A percentile compares a stretch with the other conserved stretches of the same genome.
These are phyloP conservation scores for Coelopa pilipes DNA, from an alignment of 2,888 invertebrate genomes.

Conservation along the genomic window DNA sequence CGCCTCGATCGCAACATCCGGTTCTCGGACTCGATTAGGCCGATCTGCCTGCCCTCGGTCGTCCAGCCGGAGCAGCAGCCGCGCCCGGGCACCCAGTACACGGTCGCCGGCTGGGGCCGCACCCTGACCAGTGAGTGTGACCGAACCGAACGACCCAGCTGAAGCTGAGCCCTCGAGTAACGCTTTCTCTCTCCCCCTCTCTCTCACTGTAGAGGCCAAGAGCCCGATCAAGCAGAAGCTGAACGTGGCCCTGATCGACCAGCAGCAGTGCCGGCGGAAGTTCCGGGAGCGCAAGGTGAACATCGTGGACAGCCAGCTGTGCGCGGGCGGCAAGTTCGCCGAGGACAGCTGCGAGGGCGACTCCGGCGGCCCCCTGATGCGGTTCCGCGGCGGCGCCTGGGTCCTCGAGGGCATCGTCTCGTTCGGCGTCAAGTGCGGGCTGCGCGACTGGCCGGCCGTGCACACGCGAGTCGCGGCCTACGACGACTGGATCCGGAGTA, in stretches of 20 bases:
- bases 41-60: constrained; percentile 72
- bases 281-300: constrained; percentile 55
- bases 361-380: constrained; percentile 82
- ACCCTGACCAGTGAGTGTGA: constrained; percentile 60
- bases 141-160: constrained; percentile 17
- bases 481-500: constrained; percentile 67
- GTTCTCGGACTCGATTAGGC: constrained; percentile 70
- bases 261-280: constrained; percentile 67
- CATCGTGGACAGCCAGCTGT: constrained; percentile 69
- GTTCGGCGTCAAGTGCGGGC: constrained; percentile 75
- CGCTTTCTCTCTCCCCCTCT: not conserved
- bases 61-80: constrained; percentile 45
- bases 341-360: constrained; percentile 81
- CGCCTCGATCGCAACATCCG: constrained; percentile 70
- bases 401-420: constrained; percentile 75
- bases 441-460: constrained; percentile 74
- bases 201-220: constrained; percentile 25
- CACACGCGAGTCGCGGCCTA: constrained; percentile 75
- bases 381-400: constrained; percentile 68
- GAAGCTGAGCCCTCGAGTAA: not conserved
- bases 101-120: constrained; percentile 75
- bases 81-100: constrained; percentile 55
- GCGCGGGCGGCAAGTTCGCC: constrained; percentile 75
- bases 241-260: constrained; percentile 67
- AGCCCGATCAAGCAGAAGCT: constrained; percentile 72